Percentiles rank a stretch among this genome's conserved stretches.
These are phyloP conservation scores for Strigamia transsilvanica DNA, from an alignment of 2,888 invertebrate species.

Conservation along the genomic window DNA sequence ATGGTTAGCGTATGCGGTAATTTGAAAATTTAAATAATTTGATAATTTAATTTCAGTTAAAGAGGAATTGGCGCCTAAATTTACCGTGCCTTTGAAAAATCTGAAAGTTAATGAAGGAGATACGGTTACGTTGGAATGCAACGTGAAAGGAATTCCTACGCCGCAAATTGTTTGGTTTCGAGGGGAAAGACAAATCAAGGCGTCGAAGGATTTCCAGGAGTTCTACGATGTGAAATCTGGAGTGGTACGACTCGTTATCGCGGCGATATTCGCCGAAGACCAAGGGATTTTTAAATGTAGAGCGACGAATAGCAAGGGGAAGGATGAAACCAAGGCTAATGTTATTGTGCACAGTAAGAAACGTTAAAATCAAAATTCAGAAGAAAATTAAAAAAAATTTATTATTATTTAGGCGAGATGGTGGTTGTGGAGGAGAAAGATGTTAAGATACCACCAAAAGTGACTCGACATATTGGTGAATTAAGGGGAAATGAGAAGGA, in stretches of 20 bases:
- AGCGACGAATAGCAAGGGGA: slow-evolving; percentile 84
- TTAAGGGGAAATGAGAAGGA: slow-evolving; percentile 58
- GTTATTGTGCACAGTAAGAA: slow-evolving; percentile 81
- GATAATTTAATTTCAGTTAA: not conserved
- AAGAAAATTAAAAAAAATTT: not conserved
- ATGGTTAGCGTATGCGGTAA: not conserved
- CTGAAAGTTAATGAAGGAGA: slow-evolving; percentile 50
- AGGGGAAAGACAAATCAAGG: slow-evolving; percentile 67
- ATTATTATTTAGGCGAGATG: slow-evolving; percentile 44
- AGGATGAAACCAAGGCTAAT: slow-evolving; percentile 78
- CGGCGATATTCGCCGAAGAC: slow-evolving; percentile 90
- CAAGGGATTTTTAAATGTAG: slow-evolving; percentile 84
- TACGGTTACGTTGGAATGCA: slow-evolving; percentile 65
- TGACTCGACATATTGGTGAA: slow-evolving; percentile 28
- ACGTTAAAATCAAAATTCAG: not conserved
- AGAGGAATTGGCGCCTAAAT: slow-evolving; percentile 56
- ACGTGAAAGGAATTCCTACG: slow-evolving; percentile 67
- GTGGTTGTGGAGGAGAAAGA: slow-evolving; percentile 50
- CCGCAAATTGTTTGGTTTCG: slow-evolving; percentile 79
- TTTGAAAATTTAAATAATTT: too few relatives aligned
- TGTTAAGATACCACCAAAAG: slow-evolving; percentile 48
- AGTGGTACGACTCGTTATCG: slow-evolving; percentile 79
- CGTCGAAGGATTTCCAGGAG: slow-evolving; percentile 55
- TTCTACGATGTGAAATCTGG: slow-evolving; percentile 74
- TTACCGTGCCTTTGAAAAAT: slow-evolving; percentile 57